Conservation (phyloP, 92 coral and sea anemone species). For the Meandrina meandrites region DNA sequence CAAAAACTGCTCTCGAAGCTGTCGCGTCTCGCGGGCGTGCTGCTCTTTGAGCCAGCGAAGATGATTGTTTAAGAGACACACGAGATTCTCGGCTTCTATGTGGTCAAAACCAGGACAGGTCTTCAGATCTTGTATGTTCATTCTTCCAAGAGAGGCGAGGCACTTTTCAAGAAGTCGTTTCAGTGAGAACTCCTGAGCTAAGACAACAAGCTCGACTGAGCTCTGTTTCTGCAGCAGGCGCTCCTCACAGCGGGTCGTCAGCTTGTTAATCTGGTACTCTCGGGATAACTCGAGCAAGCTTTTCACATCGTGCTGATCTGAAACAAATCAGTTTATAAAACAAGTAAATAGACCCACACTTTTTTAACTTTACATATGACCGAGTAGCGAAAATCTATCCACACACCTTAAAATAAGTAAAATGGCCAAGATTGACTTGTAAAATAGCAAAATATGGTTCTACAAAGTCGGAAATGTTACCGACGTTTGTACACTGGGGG, state of each 20-base stretch:
- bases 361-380: no score
- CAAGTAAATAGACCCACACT: neutral
- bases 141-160: conserved; percentile 70
- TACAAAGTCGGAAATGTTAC: no score
- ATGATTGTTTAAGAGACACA: conserved; percentile 67
- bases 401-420: no score
- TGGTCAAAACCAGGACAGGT: conserved; percentile 48
- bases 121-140: conserved; percentile 73
- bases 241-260: conserved; percentile 71
- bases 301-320: conserved; percentile 68
- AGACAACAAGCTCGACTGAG: conserved; percentile 65
- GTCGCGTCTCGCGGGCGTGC: conserved; percentile 67
- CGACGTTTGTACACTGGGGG: no score
- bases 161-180: conserved; percentile 74
- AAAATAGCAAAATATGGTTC: no score
- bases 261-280: conserved; percentile 72
- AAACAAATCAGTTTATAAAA: neutral
- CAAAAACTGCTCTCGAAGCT: conserved; percentile 61
- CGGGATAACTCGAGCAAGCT: conserved; percentile 77
- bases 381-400: no score
- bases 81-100: conserved; percentile 70
- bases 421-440: no score
- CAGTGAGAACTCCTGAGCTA: conserved; percentile 82
- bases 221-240: conserved; percentile 78
- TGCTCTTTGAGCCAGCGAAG: conserved; percentile 84